These are phyloP conservation scores for Oryzias javanicus DNA, from an alignment of 2,113 vertebrate genomes.

Conservation along the genomic window DNA sequence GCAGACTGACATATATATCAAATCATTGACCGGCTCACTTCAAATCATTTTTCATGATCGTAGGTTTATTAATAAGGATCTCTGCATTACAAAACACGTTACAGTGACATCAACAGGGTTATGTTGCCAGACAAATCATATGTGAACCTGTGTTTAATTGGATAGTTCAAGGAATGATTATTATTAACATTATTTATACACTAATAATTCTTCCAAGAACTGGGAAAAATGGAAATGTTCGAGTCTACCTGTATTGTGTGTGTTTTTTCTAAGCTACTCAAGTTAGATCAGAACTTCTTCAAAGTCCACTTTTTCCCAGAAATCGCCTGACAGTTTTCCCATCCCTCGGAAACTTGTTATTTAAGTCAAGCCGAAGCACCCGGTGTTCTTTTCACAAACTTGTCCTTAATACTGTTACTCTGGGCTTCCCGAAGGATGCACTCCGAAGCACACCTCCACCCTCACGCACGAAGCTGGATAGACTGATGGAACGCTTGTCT, in stretches of 20 bases:
- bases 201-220: conserved; percentile 12
- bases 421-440: conserved; percentile 59
- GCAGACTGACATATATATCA: not conserved
- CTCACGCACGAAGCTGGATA: conserved; percentile 29
- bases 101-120: conserved; percentile 45
- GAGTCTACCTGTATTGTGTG: conserved; percentile 16
- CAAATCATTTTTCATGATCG: conserved; percentile 8
- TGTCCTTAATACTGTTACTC: conserved; percentile 71
- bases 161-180: conserved; percentile 42
- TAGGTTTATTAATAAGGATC: conserved; percentile 58
- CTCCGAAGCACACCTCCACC: conserved; percentile 21
- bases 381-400: conserved; percentile 63
- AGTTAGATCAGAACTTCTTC: conserved; percentile 24
- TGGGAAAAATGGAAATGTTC: conserved; percentile 39
- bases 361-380: conserved; percentile 16
- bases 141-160: conserved; percentile 7
- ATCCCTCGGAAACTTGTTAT: conserved; percentile 10
- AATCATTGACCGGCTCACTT: not conserved
- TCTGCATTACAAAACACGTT: conserved; percentile 54
- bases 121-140: conserved; percentile 25
- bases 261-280: not conserved
- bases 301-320: conserved; percentile 9
- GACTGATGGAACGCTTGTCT: conserved; percentile 12
- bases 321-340: conserved; percentile 12
- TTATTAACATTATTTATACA: conserved; percentile 9